Evolutionary conservation across 2,113 vertebrate species (phyloP).

Genomic region (Oreocharis arfaki): DNA sequence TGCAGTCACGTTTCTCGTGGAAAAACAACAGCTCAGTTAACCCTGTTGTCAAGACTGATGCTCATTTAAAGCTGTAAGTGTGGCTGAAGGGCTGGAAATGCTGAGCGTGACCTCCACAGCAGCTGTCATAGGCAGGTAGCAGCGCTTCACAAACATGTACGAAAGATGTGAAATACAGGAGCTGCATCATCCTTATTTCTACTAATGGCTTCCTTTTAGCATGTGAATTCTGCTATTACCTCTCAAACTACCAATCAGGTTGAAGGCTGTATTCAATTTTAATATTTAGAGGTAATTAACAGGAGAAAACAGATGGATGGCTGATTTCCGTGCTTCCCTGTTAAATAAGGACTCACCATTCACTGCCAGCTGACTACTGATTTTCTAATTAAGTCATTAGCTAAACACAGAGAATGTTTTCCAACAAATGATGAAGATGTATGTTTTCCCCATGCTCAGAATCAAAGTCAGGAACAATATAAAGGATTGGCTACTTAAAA

Average conservation of each 20-base stretch:
- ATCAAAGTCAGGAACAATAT: not conserved
- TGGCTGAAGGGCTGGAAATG: not conserved
- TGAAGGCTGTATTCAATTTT: constrained; percentile 14
- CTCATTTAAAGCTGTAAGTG: not conserved
- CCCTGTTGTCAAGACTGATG: not conserved
- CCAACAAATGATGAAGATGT: constrained; percentile 47
- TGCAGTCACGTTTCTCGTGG: not conserved
- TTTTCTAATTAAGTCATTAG: constrained; percentile 55
- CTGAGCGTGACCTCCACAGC: not conserved
- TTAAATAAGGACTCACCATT: constrained; percentile 35
- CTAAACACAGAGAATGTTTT: constrained; percentile 37
- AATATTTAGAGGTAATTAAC: constrained; percentile 47
- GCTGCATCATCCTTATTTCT: not conserved
- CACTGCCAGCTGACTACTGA: constrained; percentile 42
- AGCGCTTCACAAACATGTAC: not conserved
- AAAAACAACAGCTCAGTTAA: not conserved
- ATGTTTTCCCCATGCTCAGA: not conserved
- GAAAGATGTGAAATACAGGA: not conserved
- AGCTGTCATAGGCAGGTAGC: not conserved
- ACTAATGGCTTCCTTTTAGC: not conserved
- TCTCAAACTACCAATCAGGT: not conserved
- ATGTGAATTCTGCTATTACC: not conserved
- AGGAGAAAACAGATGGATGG: constrained; percentile 41
- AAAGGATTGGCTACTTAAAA: not conserved
- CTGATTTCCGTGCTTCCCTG: constrained; percentile 30